Evolutionary conservation across 1,140 invertebrate genomes (phyloP).

Genomic region (Diorhabda carinulata): DNA sequence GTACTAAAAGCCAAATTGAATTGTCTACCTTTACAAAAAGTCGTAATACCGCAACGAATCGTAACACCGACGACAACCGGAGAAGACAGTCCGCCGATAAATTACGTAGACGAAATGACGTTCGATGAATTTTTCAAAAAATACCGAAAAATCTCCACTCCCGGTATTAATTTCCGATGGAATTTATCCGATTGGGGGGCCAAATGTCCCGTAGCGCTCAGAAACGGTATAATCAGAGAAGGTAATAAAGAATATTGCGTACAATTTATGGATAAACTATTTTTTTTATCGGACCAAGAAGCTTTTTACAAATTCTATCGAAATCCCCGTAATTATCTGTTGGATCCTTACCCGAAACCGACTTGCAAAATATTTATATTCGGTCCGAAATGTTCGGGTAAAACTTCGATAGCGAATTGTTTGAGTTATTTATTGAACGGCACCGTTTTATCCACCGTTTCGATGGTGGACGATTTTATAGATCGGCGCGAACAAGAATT

Average conservation of each 20-base stretch:
- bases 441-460: constrained; percentile 39
- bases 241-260: constrained; percentile 53
- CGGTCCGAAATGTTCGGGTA: constrained; percentile 47
- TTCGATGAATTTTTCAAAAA: constrained; percentile 41
- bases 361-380: constrained; percentile 49
- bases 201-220: constrained; percentile 57
- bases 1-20: constrained; percentile 48
- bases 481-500: constrained; percentile 41
- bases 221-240: constrained; percentile 46
- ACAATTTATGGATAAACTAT: constrained; percentile 57
- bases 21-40: constrained; percentile 45
- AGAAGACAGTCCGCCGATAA: constrained; percentile 28
- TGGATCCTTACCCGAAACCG: constrained; percentile 45
- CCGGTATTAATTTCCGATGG: constrained; percentile 44
- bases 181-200: constrained; percentile 53
- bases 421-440: constrained; percentile 42
- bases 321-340: constrained; percentile 57
- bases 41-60: constrained; percentile 49
- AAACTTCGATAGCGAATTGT: constrained; percentile 43
- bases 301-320: constrained; percentile 50
- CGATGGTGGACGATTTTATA: constrained; percentile 42
- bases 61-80: constrained; percentile 18
- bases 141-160: constrained; percentile 31
- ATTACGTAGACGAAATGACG: constrained; percentile 20
- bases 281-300: constrained; percentile 52